phyloP scores from a whole-genome alignment of 2,113 vertebrate genomes.

The Sturnira hondurensis region DNA sequence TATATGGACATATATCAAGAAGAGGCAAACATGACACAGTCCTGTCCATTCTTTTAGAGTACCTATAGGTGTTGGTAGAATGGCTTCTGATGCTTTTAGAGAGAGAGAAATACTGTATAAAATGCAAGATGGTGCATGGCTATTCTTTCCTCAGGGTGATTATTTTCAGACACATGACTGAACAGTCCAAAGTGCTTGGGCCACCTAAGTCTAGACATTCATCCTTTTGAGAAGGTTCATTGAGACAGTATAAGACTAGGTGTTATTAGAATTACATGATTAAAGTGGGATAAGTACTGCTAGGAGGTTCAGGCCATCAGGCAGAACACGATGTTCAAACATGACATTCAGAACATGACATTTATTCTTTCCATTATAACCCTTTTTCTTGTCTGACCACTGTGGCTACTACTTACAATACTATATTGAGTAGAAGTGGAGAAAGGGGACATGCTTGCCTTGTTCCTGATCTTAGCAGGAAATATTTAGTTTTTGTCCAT shows the following conservation, averaged over 20 bases:
- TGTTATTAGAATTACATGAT: neutral
- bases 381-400: no score
- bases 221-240: neutral
- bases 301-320: neutral
- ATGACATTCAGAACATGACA: no score
- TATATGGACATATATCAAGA: neutral
- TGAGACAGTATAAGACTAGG: neutral
- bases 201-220: neutral
- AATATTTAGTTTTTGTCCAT: no score
- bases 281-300: neutral
- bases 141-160: neutral
- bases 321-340: neutral
- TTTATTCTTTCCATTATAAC: no score
- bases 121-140: neutral
- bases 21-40: neutral
- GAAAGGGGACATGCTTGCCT: no score
- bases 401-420: no score
- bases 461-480: no score
- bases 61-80: neutral
- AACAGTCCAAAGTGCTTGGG: neutral
- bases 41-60: neutral
- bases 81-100: neutral
- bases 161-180: neutral
- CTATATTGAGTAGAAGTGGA: no score
- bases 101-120: neutral